Base-by-base conservation (phyloP, 2,797 vertebrate genomes). In the Pseudopleuronectes americanus region DNA sequence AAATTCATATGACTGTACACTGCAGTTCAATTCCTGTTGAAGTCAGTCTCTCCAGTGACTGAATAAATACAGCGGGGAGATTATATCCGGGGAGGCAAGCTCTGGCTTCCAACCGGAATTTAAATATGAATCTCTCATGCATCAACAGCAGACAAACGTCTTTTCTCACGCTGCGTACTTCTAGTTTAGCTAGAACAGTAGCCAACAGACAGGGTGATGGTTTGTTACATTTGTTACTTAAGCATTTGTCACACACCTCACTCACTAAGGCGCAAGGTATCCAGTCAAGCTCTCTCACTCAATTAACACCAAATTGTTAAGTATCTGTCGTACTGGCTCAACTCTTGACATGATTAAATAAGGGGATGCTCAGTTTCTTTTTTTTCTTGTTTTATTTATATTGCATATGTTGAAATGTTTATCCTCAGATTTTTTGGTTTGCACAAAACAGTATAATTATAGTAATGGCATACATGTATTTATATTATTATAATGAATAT, bases 211-310 rank as follows among this genome's bases (percentile, higher is more conserved):
- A 38, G 81, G 89, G 87, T 87, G 81, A 83, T 79, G 76, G 85
- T 92, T 92, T 80, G 83, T 77, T 88, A 75, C 81, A 74, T 76
- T 84, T 8, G 28, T 8, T 87, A 89, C 83, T 84, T 78, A 79
- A 65, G 76, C 57, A 23, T 62, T 79, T 51, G 83, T 87, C 86
- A 75, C 0, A 33, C 63, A 82, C 84, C 81, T 83, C 89, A 87
- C 77, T 91, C 80, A 74, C 78, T 78, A 65, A 81, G 83, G 85
- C 79, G 60, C 41, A 67, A 83, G 60, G 66, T 64, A 85, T 90
- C 85, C 76, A 33, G 55, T 56, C 58, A 48, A 48, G 43, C 68
- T 63, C 41, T 65, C 76, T 75, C 71, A 63, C 74, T 79, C 71
- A 48, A 76, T 74, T 76, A 79, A 74, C 64, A 63, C 59, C 64